Percentiles rank a stretch among this genome's conserved stretches.
phyloP scores from a whole-genome alignment of 1,140 invertebrate genomes.

The Conopomorpha cramerella region DNA sequence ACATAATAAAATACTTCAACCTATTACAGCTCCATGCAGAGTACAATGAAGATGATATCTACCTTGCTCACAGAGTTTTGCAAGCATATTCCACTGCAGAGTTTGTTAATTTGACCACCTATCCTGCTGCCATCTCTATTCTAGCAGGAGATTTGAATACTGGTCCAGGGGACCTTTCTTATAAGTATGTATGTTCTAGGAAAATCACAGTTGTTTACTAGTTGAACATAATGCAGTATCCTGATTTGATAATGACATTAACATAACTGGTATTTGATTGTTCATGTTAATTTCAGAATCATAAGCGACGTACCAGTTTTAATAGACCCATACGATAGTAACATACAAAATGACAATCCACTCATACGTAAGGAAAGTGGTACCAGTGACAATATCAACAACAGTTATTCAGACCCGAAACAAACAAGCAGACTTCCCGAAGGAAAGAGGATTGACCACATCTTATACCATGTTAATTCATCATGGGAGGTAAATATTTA shows the following conservation, averaged over 20 bases:
- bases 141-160: constrained; percentile 93
- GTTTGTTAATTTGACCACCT: constrained; percentile 85
- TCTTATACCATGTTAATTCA: constrained; percentile 80
- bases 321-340: constrained; percentile 47
- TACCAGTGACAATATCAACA: constrained; percentile 82
- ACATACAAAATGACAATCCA: constrained; percentile 15
- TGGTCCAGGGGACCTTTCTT: constrained; percentile 79
- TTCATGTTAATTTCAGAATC: constrained; percentile 54
- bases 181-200: constrained; percentile 53
- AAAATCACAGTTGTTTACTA: constrained; percentile 51
- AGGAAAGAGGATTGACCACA: constrained; percentile 91
- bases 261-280: too few species aligned
- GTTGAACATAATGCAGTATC: neutral
- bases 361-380: constrained; percentile 31
- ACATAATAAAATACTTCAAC: constrained; percentile 6
- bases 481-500: too few species aligned
- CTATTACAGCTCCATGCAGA: constrained; percentile 87
- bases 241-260: too few species aligned
- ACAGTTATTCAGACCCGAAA: constrained; percentile 75
- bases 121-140: constrained; percentile 78
- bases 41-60: constrained; percentile 87
- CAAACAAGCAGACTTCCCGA: constrained; percentile 63
- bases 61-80: constrained; percentile 84
- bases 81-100: constrained; percentile 95
- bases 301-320: constrained; percentile 59